Evolutionary conservation across 2,888 invertebrate species (phyloP).

Genomic region (Lymantria monacha): DNA sequence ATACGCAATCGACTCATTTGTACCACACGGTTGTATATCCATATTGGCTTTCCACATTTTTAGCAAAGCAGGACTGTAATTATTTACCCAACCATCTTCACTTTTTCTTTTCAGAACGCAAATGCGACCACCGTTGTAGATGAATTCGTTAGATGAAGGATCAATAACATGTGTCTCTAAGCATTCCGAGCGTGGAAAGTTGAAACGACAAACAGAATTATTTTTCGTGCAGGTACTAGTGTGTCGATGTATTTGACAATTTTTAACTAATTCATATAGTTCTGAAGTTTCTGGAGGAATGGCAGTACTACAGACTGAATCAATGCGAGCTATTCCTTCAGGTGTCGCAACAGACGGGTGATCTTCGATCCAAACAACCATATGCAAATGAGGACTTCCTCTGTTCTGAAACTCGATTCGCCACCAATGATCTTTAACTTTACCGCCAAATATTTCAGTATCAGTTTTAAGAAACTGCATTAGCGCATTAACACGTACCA

Average conservation of each 20-base stretch:
- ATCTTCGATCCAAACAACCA: background rate
- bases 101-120: background rate
- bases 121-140: background rate
- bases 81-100: background rate
- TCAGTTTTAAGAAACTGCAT: background rate
- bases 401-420: background rate
- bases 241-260: background rate
- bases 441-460: background rate
- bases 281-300: background rate
- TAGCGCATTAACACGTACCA: constrained; percentile 1
- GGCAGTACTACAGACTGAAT: background rate
- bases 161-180: background rate
- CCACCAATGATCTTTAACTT: background rate
- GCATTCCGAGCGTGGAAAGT: background rate
- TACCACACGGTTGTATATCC: constrained; percentile 4
- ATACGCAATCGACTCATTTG: constrained; percentile 23
- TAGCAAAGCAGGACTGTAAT: background rate
- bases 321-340: background rate
- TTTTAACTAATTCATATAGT: background rate
- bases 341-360: background rate
- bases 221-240: background rate
- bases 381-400: constrained; percentile 1
- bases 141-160: background rate
- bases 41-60: background rate
- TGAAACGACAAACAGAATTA: background rate